Evolutionary conservation across 1,140 invertebrate genomes (phyloP).

Genomic region (Ephestia elutella): DNA sequence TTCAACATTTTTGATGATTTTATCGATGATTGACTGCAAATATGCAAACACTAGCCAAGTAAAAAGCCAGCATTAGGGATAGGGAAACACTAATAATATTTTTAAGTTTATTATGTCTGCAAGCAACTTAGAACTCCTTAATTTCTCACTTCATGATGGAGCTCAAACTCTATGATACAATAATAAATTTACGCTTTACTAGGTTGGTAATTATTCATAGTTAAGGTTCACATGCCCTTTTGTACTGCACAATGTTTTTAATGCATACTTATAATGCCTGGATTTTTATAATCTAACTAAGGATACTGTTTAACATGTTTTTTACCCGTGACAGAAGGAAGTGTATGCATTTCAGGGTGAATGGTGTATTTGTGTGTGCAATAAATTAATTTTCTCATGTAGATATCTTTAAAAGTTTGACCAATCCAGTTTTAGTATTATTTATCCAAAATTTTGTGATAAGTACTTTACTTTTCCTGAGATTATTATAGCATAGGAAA

Average conservation of each 20-base stretch:
- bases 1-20: too few species aligned
- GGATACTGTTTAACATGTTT: not conserved
- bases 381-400: too few species aligned
- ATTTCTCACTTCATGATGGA: constrained; percentile 19
- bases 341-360: too few species aligned
- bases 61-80: too few species aligned
- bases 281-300: not conserved
- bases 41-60: too few species aligned
- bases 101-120: not conserved
- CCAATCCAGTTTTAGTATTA: too few species aligned
- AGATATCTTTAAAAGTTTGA: too few species aligned
- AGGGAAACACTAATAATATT: too few species aligned
- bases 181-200: constrained; percentile 64
- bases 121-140: not conserved
- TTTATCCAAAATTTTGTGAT: too few species aligned
- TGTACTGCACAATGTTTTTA: constrained; percentile 44
- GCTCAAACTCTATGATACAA: constrained; percentile 54
- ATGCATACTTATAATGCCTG: constrained; percentile 4
- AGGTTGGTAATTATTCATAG: constrained; percentile 35
- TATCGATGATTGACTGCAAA: too few species aligned
- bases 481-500: not conserved
- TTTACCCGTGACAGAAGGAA: not conserved
- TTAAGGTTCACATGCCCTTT: constrained; percentile 45
- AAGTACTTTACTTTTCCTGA: too few species aligned
- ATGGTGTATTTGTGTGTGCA: too few species aligned